Conservation (phyloP, 1,140 invertebrate genomes). For the Drosophila ohnishii region DNA sequence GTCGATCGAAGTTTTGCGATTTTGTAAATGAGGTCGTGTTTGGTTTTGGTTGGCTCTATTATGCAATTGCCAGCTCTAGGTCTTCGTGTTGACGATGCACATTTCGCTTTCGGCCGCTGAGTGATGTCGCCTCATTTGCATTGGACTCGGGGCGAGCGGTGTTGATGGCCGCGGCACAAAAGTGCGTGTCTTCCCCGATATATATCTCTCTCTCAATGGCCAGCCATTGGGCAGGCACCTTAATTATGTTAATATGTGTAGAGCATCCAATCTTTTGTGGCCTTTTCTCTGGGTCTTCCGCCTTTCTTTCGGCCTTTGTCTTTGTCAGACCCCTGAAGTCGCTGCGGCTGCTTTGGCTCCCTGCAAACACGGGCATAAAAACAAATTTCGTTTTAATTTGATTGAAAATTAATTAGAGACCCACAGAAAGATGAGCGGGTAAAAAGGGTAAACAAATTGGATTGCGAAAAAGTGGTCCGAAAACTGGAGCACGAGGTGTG, state of each 20-base stretch:
- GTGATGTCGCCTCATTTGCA: slow-evolving; percentile 58
- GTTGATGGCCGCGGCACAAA: slow-evolving; percentile 53
- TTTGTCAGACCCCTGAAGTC: slow-evolving; percentile 6
- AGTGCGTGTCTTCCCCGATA: slow-evolving; percentile 43
- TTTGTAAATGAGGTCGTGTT: slow-evolving; percentile 62
- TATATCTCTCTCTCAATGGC: slow-evolving; percentile 31
- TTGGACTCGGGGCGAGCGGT: slow-evolving; percentile 40
- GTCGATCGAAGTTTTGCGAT: slow-evolving; percentile 56
- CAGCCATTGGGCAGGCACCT: slow-evolving; percentile 61
- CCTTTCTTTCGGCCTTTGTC: slow-evolving; percentile 40
- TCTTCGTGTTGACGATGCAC: slow-evolving; percentile 61
- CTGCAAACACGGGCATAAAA: slow-evolving; percentile 37
- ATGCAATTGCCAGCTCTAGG: slow-evolving; percentile 43
- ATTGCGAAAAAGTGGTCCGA: slow-evolving; percentile 55
- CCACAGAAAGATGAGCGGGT: slow-evolving; percentile 39
- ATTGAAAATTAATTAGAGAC: slow-evolving; percentile 68
- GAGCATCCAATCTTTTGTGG: slow-evolving; percentile 37
- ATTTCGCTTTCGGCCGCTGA: slow-evolving; percentile 58
- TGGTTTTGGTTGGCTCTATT: slow-evolving; percentile 39
- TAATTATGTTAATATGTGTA: slow-evolving; percentile 70
- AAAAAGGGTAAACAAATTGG: slow-evolving; percentile 54
- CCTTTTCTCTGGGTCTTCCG: slow-evolving; percentile 12
- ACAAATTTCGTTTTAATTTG: slow-evolving; percentile 65
- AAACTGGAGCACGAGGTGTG: slow-evolving; percentile 48
- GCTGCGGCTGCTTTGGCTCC: slow-evolving; percentile 24